Percentiles rank a stretch among this genome's conserved stretches.
phyloP scores from a whole-genome alignment of 2,797 vertebrate species.

The Pseudochaenichthys georgianus region DNA sequence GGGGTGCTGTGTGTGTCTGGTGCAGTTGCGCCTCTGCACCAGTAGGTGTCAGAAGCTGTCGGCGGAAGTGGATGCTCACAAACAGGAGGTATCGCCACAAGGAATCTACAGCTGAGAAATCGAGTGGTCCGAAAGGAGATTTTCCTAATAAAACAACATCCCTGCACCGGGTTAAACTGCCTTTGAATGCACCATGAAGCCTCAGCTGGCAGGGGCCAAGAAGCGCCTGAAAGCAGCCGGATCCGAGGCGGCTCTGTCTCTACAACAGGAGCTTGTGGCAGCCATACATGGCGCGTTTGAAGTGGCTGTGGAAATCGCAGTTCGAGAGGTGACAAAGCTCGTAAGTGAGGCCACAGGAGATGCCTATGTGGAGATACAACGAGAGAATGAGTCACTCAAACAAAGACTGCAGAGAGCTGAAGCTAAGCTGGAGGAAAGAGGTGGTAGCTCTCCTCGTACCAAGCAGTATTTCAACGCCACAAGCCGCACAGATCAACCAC shows the following conservation, averaged over 20 bases:
- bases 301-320: constrained; percentile 80
- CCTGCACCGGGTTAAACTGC: rapidly evolving
- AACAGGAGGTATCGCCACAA: background rate
- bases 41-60: constrained; percentile 31
- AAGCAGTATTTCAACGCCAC: background rate
- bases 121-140: background rate
- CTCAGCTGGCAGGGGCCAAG: background rate
- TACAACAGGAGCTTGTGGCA: constrained; percentile 76
- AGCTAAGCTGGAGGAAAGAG: constrained; percentile 39
- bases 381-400: constrained; percentile 77
- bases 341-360: constrained; percentile 65
- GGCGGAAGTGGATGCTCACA: constrained; percentile 51
- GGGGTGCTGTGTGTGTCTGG: too few species aligned
- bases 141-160: background rate
- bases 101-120: background rate
- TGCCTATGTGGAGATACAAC: constrained; percentile 68
- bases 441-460: background rate
- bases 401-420: constrained; percentile 70
- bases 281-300: constrained; percentile 81
- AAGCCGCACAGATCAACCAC: background rate
- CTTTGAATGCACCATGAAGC: constrained; percentile 49
- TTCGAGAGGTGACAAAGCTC: constrained; percentile 77
- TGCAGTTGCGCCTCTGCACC: constrained; percentile 5
- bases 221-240: background rate
- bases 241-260: constrained; percentile 55